phyloP scores from a whole-genome alignment of 2,797 vertebrate genomes.

The Eupleurogrammus muticus region DNA sequence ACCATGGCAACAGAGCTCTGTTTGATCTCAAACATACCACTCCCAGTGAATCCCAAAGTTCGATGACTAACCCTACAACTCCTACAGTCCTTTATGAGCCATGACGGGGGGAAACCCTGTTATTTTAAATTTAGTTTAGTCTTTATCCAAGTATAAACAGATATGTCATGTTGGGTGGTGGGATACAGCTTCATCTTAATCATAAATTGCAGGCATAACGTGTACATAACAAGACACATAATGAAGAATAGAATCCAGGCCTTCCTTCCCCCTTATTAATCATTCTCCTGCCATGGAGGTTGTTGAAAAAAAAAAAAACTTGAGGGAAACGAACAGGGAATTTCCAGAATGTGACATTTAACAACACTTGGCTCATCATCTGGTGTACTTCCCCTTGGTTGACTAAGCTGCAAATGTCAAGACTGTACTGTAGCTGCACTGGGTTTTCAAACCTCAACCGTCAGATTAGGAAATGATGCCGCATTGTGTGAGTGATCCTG shows the following conservation, averaged over 20 bases:
- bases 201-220: conserved; percentile 9
- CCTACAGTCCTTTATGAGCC: neutral
- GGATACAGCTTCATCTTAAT: conserved; percentile 20
- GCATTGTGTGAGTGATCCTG: conserved; percentile 5
- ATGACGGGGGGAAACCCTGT: neutral
- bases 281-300: conserved; percentile 28
- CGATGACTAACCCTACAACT: neutral
- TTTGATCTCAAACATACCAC: conserved; percentile 6
- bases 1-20: conserved; percentile 13
- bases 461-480: conserved; percentile 6
- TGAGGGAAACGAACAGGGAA: conserved; percentile 44
- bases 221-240: neutral
- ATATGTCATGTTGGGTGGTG: conserved; percentile 7
- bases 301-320: conserved; percentile 39
- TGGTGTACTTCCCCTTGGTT: conserved; percentile 46
- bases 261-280: conserved; percentile 43
- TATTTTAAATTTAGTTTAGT: conserved; percentile 8
- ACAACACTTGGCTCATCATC: conserved; percentile 51
- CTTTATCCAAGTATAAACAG: conserved; percentile 8
- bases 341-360: conserved; percentile 68
- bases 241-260: conserved; percentile 16
- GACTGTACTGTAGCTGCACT: conserved; percentile 25
- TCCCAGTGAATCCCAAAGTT: conserved; percentile 15
- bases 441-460: conserved; percentile 12
- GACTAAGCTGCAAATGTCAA: conserved; percentile 45